Evolutionary conservation across 2,888 invertebrate genomes (phyloP).

Genomic region (Gymnocheta viridis): DNA sequence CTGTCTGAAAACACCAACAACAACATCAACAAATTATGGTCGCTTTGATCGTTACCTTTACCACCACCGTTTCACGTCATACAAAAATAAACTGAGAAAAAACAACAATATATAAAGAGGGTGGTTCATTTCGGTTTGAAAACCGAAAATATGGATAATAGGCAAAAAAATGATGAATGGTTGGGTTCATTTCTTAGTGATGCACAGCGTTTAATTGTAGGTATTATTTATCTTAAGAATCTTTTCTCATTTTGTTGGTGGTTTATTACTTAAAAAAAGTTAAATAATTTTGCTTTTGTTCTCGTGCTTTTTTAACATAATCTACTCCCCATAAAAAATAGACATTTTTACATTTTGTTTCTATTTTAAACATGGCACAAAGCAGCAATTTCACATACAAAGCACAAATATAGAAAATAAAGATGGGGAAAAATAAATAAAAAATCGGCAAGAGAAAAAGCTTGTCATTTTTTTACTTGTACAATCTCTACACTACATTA

Average conservation of each 20-base stretch:
- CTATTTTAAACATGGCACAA: slow-evolving; percentile 21
- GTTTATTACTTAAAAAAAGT: slow-evolving; percentile 17
- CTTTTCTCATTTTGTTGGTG: slow-evolving; percentile 31
- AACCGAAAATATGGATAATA: slow-evolving; percentile 55
- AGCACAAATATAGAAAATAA: slow-evolving; percentile 31
- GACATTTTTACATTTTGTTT: slow-evolving; percentile 13
- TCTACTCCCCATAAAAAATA: slow-evolving; percentile 36
- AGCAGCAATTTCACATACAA: slow-evolving; percentile 8
- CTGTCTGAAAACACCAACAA: slow-evolving; percentile 44
- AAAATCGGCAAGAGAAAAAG: slow-evolving; percentile 49
- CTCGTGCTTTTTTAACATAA: slow-evolving; percentile 46
- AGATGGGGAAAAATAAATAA: slow-evolving; percentile 31
- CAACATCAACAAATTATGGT: slow-evolving; percentile 20
- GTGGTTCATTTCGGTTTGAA: slow-evolving; percentile 65
- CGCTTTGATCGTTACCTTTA: slow-evolving; percentile 56
- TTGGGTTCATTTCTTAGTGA: slow-evolving; percentile 49
- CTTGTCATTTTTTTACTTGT: slow-evolving; percentile 52
- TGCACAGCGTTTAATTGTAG: slow-evolving; percentile 46
- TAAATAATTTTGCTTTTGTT: slow-evolving; percentile 59
- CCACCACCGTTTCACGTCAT: slow-evolving; percentile 20
- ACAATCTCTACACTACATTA: slow-evolving; percentile 57
- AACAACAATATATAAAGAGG: slow-evolving; percentile 53
- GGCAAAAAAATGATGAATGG: slow-evolving; percentile 50
- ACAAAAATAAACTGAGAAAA: slow-evolving; percentile 16
- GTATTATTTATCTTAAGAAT: neutral